A percentile compares a stretch with the other conserved stretches of the same genome.
Conservation (phyloP, 2,113 vertebrate genomes). For the Daboia siamensis region DNA sequence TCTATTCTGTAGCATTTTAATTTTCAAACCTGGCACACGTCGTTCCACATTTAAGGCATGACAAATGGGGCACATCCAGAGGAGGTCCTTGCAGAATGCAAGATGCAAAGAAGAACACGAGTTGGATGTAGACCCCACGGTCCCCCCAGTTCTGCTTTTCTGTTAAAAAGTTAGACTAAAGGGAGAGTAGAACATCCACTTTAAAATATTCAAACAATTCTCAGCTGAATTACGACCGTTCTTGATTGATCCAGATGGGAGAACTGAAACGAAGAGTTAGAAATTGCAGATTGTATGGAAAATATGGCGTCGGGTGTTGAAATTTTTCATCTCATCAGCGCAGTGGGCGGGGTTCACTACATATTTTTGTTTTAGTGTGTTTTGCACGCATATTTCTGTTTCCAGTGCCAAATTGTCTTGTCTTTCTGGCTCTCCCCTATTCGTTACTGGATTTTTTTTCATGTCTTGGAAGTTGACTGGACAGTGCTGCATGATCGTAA, state of each 20-base stretch:
- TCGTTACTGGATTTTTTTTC: neutral
- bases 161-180: neutral
- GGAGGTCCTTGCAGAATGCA: neutral
- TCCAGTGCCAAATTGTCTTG: neutral
- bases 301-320: neutral
- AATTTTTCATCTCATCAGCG: neutral
- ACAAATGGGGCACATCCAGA: neutral
- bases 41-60: neutral
- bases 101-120: neutral
- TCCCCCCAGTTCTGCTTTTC: neutral
- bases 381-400: neutral
- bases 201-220: neutral
- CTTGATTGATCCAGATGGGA: neutral
- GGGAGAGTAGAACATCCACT: neutral
- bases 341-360: neutral
- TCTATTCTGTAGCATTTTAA: neutral
- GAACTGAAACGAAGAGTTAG: neutral
- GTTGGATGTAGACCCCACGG: neutral
- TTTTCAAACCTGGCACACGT: neutral
- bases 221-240: neutral
- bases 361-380: neutral
- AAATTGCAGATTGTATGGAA: neutral
- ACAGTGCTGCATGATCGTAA: neutral
- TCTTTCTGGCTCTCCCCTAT: accelerated
- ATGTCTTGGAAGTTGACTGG: neutral